These are phyloP conservation scores for Drosophila nikananu DNA, from an alignment of 1,140 invertebrate species.

Conservation along the genomic window DNA sequence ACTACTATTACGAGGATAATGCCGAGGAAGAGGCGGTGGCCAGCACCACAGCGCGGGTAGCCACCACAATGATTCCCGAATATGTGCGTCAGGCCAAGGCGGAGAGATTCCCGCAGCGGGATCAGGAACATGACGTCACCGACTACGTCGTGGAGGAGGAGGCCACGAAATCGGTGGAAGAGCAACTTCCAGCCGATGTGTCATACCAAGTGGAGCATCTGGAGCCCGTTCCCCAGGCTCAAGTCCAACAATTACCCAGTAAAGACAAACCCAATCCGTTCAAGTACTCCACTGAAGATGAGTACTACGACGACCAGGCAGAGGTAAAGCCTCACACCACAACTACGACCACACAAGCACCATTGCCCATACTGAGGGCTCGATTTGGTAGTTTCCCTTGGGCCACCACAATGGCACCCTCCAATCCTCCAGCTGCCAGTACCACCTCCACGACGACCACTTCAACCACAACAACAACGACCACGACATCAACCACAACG, in stretches of 20 bases:
- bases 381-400: conserved; percentile 60
- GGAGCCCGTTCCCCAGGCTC: conserved; percentile 50
- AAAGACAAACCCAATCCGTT: conserved; percentile 39
- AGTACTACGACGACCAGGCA: conserved; percentile 62
- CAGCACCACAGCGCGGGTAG: conserved; percentile 36
- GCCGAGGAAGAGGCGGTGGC: conserved; percentile 35
- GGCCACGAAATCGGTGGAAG: conserved; percentile 16
- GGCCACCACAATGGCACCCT: conserved; percentile 36
- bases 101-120: conserved; percentile 51
- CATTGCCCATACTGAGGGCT: conserved; percentile 38
- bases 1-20: conserved; percentile 61
- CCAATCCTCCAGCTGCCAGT: conserved; percentile 16
- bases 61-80: conserved; percentile 69
- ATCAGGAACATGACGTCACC: conserved; percentile 23
- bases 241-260: conserved; percentile 54
- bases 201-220: conserved; percentile 52
- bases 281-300: conserved; percentile 51
- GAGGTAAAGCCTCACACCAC: conserved; percentile 19
- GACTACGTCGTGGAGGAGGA: conserved; percentile 60
- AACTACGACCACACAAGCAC: conserved; percentile 19
- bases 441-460: conserved; percentile 29
- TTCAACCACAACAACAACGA: conserved; percentile 40
- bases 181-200: conserved; percentile 33
- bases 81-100: conserved; percentile 78
- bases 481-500: conserved; percentile 45